Evolutionary conservation across 1,140 invertebrate species (phyloP), one percentile per base, ranked within the genome.

Genomic region (Akabosia matsudoensis): DNA sequence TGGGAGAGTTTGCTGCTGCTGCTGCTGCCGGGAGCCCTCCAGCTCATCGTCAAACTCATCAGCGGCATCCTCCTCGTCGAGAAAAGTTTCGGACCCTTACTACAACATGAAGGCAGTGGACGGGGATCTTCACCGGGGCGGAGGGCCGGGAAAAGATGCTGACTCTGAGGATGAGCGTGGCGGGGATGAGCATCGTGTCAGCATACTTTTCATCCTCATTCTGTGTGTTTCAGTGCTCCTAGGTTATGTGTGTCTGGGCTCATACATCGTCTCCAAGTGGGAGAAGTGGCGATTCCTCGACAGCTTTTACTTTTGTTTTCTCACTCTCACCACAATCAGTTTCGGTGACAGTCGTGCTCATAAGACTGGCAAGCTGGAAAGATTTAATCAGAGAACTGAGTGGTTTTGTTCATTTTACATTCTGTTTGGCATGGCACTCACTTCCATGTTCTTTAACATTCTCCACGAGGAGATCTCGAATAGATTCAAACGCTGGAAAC

Each of bases 371-470:
- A 82, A 85, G 52, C 83, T 83, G 22, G 84, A 86, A 34, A 81
- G 87, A 16, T 76, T 79, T 70, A 64, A 78, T 54, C 71, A 89
- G 80, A 87, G 87, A 22, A 92, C 91, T 0, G 88, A 93, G 56
- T 94, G 93, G 93, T 94, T 95, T 84, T 96, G 94, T 85, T 96
- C 96, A 54, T 89, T 97, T 79, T 99, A 98, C 85, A 93, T 99
- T 75, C 92, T 98, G 85, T 92, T 94, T 33, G 97, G 97, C 0
- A 92, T 99, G 88, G 94, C 96, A 0, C 85, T 99, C 37, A 95
- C 97, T n/a, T 95, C 96, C 33, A 98, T 98, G 95, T 97, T 95
- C 81, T 98, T 97, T 86, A 97, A 97, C 84, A 91, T 99, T 34
- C 91, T 98, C 73, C 96, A 99, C 85, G 95, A 97, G 83, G 93